phyloP scores from a whole-genome alignment of 30 jellyfish, hydroid and myxozoan genomes.

The Phacellophora camtschatica region DNA sequence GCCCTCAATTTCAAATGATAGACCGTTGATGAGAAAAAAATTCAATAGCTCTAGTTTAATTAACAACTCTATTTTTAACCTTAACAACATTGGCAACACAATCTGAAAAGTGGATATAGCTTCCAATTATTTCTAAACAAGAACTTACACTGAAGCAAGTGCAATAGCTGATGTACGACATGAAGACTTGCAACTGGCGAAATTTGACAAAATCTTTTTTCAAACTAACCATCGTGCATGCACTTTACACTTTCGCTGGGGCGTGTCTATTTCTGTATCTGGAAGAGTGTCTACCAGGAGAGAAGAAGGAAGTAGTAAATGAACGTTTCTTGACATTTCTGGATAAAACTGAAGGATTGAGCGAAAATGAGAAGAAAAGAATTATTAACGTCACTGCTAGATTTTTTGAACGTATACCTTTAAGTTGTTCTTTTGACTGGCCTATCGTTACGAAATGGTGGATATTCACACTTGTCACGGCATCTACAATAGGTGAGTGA shows the following conservation, averaged over 20 bases:
- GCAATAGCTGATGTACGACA: not conserved
- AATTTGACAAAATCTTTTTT: not conserved
- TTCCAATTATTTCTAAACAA: too few relatives aligned
- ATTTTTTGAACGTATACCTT: not conserved
- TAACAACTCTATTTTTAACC: too few relatives aligned
- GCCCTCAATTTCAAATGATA: too few relatives aligned
- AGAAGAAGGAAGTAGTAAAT: not conserved
- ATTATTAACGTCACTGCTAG: not conserved
- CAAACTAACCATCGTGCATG: not conserved
- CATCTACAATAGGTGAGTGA: conserved; percentile 41
- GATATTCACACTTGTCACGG: conserved; percentile 29
- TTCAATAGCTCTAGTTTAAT: too few relatives aligned
- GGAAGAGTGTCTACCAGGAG: conserved; percentile 42
- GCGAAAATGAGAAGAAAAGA: not conserved
- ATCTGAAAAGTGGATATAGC: too few relatives aligned
- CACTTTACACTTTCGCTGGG: conserved; percentile 4
- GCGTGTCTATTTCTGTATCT: conserved; percentile 21
- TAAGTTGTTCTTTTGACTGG: not conserved
- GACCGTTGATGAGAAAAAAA: too few relatives aligned
- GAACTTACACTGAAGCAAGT: not conserved
- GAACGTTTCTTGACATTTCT: not conserved
- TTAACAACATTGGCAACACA: too few relatives aligned
- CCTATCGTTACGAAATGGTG: conserved; percentile 22
- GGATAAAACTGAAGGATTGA: not conserved
- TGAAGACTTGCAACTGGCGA: not conserved